Conservation (phyloP, 2,888 invertebrate species). For the Scelioninae gen. 1 region DNA sequence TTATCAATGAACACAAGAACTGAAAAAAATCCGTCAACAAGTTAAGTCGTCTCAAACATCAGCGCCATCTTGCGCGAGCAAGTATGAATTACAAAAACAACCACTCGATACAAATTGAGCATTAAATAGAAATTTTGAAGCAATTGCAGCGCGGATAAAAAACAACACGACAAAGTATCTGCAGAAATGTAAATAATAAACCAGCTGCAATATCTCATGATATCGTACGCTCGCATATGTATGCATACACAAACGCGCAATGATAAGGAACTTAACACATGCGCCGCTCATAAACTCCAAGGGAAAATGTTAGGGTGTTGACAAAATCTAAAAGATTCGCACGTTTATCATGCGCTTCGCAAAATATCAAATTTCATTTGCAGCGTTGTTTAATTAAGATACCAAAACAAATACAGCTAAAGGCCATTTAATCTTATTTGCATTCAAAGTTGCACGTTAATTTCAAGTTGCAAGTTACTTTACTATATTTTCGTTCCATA, state of each 20-base stretch:
- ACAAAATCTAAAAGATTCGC: constrained; percentile 58
- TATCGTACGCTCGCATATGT: constrained; percentile 36
- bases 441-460: constrained; percentile 28
- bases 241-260: constrained; percentile 50
- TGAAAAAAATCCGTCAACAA: neutral
- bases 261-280: constrained; percentile 56
- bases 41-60: constrained; percentile 8
- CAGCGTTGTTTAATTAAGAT: constrained; percentile 47
- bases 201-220: constrained; percentile 60
- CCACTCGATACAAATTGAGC: constrained; percentile 10
- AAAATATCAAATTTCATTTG: constrained; percentile 47
- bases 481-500: too few relatives aligned
- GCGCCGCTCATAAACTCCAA: constrained; percentile 51
- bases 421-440: constrained; percentile 49
- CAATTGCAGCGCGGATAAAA: constrained; percentile 41
- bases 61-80: constrained; percentile 23
- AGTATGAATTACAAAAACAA: constrained; percentile 7
- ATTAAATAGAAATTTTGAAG: constrained; percentile 19
- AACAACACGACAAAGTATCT: constrained; percentile 43
- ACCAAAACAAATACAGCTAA: constrained; percentile 43
- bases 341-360: constrained; percentile 51
- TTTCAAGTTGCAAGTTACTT: constrained; percentile 21
- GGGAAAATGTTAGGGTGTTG: constrained; percentile 59
- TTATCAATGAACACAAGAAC: neutral
- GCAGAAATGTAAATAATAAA: constrained; percentile 64